Conservation (phyloP, 2,113 vertebrate genomes). For the Phalacrocorax aristotelis region DNA sequence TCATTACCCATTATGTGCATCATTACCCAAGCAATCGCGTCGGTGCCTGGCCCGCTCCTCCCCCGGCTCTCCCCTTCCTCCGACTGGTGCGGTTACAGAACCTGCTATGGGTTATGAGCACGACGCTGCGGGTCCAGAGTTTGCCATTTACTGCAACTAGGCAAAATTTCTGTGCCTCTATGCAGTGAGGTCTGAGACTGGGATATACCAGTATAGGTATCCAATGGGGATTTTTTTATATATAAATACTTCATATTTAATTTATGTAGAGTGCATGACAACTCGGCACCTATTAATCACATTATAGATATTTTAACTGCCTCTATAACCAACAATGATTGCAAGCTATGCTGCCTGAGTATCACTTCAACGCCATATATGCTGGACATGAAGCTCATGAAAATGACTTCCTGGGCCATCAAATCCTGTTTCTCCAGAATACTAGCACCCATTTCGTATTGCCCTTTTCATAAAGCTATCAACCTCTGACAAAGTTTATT, state of each 20-base stretch:
- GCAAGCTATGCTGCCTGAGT: not conserved
- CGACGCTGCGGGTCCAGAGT: not conserved
- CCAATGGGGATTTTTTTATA: not conserved
- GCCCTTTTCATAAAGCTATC: not conserved
- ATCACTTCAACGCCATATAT: not conserved
- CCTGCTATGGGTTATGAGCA: not conserved
- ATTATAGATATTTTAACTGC: not conserved
- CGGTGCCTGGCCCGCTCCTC: not conserved
- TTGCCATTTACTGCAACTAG: not conserved
- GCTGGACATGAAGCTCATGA: not conserved
- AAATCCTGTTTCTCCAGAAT: not conserved
- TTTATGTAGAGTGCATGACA: not conserved
- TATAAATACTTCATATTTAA: not conserved
- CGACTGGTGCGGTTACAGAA: rapidly evolving
- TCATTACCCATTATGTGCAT: not conserved
- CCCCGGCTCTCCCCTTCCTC: not conserved
- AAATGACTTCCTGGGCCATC: not conserved
- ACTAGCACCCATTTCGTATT: not conserved
- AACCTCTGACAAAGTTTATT: not conserved
- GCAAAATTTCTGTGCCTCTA: not conserved
- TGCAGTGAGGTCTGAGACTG: not conserved
- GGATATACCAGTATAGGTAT: not conserved
- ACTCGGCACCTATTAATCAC: not conserved
- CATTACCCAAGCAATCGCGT: not conserved
- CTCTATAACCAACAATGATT: not conserved